Evolutionary conservation across 2,888 invertebrate species (phyloP).

Genomic region (Zelleria hepariella): DNA sequence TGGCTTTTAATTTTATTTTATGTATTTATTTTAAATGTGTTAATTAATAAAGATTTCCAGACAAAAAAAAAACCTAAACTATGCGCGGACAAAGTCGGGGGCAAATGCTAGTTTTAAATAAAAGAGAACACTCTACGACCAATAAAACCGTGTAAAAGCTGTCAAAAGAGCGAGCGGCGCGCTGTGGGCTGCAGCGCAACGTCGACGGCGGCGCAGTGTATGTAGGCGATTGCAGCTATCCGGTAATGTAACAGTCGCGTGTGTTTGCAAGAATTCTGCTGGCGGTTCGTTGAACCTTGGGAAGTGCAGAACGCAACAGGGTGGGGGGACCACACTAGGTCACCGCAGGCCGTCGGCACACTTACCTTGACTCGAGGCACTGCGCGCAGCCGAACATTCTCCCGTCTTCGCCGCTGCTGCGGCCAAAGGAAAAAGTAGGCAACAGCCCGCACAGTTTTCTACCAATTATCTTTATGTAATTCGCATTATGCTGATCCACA

Average conservation of each 20-base stretch:
- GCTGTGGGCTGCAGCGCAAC: not conserved
- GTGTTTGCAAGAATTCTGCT: constrained; percentile 67
- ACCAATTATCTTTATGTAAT: constrained; percentile 31
- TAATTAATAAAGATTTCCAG: no score
- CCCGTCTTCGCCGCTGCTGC: not conserved
- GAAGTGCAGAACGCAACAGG: constrained; percentile 65
- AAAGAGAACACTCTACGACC: not conserved
- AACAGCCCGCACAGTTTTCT: constrained; percentile 30
- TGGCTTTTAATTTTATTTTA: no score
- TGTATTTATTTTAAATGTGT: not conserved
- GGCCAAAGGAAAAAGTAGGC: constrained; percentile 51
- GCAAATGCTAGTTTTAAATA: no score
- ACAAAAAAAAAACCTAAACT: not conserved
- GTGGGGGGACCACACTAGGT: constrained; percentile 66
- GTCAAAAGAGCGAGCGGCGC: not conserved
- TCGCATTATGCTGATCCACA: constrained; percentile 16
- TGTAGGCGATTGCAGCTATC: constrained; percentile 53
- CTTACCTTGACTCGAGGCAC: constrained; percentile 69
- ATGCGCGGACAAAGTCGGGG: no score
- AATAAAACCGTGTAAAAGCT: not conserved
- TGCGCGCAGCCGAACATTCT: constrained; percentile 24
- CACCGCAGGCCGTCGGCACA: constrained; percentile 68
- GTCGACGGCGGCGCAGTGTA: not conserved
- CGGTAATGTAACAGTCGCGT: constrained; percentile 68
- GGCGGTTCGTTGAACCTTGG: constrained; percentile 66